A percentile compares a stretch with the other conserved stretches of the same genome.
Conservation (phyloP, 2,888 invertebrate genomes). For the Parnassius glacialis region DNA sequence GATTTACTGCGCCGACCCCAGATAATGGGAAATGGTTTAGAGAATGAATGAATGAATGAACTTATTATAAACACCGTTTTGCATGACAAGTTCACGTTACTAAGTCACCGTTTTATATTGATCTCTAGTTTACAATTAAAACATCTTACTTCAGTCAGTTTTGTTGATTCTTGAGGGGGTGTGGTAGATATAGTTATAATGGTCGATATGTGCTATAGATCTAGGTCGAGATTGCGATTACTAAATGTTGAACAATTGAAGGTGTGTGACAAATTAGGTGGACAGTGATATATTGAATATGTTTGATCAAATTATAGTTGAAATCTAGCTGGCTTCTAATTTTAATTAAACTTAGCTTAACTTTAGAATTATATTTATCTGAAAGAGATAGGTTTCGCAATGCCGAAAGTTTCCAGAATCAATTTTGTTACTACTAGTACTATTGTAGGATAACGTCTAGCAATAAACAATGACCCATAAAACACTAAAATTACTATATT, state of each 20-base stretch:
- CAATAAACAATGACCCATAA: too few relatives aligned
- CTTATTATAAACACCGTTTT: constrained; percentile 21
- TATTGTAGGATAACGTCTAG: too few relatives aligned
- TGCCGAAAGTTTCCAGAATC: too few relatives aligned
- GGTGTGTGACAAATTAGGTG: constrained; percentile 39
- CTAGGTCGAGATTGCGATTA: constrained; percentile 43
- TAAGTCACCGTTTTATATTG: constrained; percentile 9
- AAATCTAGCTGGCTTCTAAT: not conserved
- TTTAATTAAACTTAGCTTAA: too few relatives aligned
- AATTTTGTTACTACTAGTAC: too few relatives aligned
- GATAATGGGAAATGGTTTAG: too few relatives aligned
- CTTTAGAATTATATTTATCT: too few relatives aligned
- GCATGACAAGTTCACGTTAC: constrained; percentile 19
- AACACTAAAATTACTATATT: too few relatives aligned
- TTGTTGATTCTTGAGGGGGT: not conserved
- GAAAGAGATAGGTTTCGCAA: too few relatives aligned
- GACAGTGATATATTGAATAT: constrained; percentile 42
- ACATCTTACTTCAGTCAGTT: not conserved
- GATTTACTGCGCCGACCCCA: too few relatives aligned
- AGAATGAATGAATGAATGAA: too few relatives aligned
- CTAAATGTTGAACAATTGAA: constrained; percentile 34
- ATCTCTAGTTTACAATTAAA: constrained; percentile 7
- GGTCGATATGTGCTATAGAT: constrained; percentile 36
- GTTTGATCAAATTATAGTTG: not conserved
- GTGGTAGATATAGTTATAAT: constrained; percentile 29